Conservation (phyloP, 2,888 invertebrate species). For the Psococerastis gibbosa region DNA sequence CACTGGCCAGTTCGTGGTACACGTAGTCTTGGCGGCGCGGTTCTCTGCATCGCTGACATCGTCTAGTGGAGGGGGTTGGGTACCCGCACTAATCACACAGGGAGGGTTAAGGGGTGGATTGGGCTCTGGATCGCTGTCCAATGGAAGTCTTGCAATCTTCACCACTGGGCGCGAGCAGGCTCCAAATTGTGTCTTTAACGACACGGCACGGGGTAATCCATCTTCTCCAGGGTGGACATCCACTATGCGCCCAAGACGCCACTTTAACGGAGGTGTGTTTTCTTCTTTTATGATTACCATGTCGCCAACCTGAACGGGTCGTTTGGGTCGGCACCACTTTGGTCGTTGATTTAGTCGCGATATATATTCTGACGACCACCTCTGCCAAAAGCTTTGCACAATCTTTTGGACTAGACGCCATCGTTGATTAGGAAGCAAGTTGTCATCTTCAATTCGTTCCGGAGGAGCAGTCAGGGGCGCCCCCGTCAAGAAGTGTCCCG, state of each 20-base stretch:
- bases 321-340: slow-evolving; percentile 12
- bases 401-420: slow-evolving; percentile 16
- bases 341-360: slow-evolving; percentile 13
- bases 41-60: no score
- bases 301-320: slow-evolving; percentile 12
- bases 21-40: no score
- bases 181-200: no score
- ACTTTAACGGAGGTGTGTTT: slow-evolving; percentile 7
- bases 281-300: slow-evolving; percentile 13
- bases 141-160: no score
- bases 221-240: slow-evolving; percentile 14
- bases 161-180: no score
- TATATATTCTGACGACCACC: slow-evolving; percentile 16
- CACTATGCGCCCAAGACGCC: slow-evolving; percentile 12
- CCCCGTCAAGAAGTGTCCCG: slow-evolving; percentile 19
- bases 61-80: no score
- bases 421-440: slow-evolving; percentile 15
- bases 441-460: slow-evolving; percentile 13
- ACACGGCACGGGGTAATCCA: slow-evolving; percentile 13
- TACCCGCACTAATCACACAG: no score
- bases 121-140: no score
- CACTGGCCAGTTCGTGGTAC: no score
- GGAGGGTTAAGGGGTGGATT: no score
- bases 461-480: slow-evolving; percentile 15
- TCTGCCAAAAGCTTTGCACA: slow-evolving; percentile 17